phyloP scores from a whole-genome alignment of 2,888 invertebrate genomes.

The Noctua fimbriata region DNA sequence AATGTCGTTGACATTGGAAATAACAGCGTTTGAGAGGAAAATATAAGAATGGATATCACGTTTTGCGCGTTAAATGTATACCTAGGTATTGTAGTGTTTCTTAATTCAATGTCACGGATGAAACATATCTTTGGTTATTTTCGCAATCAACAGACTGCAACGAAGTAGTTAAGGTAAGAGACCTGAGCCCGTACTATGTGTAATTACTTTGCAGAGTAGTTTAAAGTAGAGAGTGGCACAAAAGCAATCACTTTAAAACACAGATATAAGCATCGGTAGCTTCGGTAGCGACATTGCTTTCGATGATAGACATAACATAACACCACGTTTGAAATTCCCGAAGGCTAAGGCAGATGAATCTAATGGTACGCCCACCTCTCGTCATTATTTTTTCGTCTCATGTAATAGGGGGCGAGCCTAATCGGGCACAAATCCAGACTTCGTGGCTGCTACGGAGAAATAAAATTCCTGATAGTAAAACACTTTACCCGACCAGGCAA shows the following conservation, averaged over 20 bases:
- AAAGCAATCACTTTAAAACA: not conserved
- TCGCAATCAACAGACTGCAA: not conserved
- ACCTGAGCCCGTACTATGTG: not conserved
- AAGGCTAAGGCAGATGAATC: too few relatives aligned
- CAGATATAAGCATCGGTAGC: not conserved
- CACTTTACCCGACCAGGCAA: not conserved
- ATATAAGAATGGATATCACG: conserved; percentile 5
- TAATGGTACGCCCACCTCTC: too few relatives aligned
- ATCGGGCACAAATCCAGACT: not conserved
- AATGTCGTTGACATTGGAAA: conserved; percentile 39
- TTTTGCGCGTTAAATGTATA: conserved; percentile 11
- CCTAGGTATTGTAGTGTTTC: conserved; percentile 4
- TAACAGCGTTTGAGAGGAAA: conserved; percentile 1
- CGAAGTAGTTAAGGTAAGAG: too few relatives aligned
- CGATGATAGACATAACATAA: not conserved
- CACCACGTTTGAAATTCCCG: too few relatives aligned
- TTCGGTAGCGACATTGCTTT: not conserved
- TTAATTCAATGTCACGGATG: conserved; percentile 32
- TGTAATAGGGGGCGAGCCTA: too few relatives aligned
- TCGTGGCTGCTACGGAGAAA: not conserved
- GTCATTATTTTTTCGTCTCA: too few relatives aligned
- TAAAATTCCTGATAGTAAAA: not conserved
- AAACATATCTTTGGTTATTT: conserved; percentile 4
- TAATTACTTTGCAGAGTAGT: not conserved
- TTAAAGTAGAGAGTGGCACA: not conserved